Evolutionary conservation across 2,113 vertebrate species (phyloP).

Genomic region (Stigmatopora nigra): DNA sequence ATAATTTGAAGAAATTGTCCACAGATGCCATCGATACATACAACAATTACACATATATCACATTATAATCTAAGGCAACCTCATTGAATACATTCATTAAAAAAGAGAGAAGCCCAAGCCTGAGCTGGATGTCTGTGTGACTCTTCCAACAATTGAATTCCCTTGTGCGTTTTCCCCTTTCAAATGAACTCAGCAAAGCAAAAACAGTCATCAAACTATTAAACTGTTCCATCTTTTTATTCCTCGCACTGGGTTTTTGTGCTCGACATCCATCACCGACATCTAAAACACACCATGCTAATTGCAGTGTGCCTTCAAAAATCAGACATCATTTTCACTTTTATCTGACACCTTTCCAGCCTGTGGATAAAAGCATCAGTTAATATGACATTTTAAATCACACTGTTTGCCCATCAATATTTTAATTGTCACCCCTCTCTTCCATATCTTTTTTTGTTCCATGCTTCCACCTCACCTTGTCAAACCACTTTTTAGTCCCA

Average conservation of each 20-base stretch:
- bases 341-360: slow-evolving; percentile 19
- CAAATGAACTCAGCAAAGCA: slow-evolving; percentile 10
- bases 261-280: slow-evolving; percentile 4
- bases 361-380: slow-evolving; percentile 2
- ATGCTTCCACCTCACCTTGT: slow-evolving; percentile 45
- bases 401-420: slow-evolving; percentile 25
- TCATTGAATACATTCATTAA: slow-evolving; percentile 3
- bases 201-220: neutral
- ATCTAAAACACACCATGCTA: slow-evolving; percentile 4
- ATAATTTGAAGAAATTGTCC: slow-evolving; percentile 30
- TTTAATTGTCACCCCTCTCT: slow-evolving; percentile 29
- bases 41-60: slow-evolving; percentile 6
- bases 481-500: slow-evolving; percentile 39
- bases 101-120: neutral
- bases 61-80: slow-evolving; percentile 9
- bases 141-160: neutral
- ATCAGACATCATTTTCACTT: neutral
- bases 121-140: slow-evolving; percentile 2
- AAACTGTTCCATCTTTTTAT: slow-evolving; percentile 7
- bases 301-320: slow-evolving; percentile 4
- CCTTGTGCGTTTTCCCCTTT: neutral
- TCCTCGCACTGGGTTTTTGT: slow-evolving; percentile 6
- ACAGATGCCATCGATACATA: slow-evolving; percentile 16
- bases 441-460: slow-evolving; percentile 32
- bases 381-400: slow-evolving; percentile 7